Evolutionary conservation across 2,888 invertebrate genomes (phyloP), one percentile per base, ranked within the genome.

Genomic region (Latheticus oryzae): DNA sequence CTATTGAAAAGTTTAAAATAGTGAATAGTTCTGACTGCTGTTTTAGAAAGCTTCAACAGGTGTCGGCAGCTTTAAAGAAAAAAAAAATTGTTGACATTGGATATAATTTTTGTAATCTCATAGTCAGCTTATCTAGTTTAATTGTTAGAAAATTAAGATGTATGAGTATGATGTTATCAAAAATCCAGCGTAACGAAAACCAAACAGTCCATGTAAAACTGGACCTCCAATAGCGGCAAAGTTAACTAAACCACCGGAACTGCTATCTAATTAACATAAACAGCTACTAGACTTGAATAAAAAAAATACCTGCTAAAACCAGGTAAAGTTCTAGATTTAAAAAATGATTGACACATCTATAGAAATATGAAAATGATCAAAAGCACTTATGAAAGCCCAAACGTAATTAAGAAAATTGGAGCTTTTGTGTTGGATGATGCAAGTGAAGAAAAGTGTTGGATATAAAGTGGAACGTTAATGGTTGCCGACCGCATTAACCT

Each of bases 331-430:
- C 45, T 2, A 37, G 40, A 48, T 35, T n/a, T n/a, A n/a, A 50
- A 37, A 56, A 17, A 59, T 70, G 70, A 70, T 64, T 70, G 70
- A 68, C 66, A 58, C 61, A 32, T 66, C 60, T 66, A 68, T 66
- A 63, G 65, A 60, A 50, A 56, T 63, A 55, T 54, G 40, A 55
- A 40, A 47, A 38, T 37, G 26, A 33, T 33, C 15, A 16, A 26
- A 30, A 23, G 30, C n/a, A 3, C 33, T 55, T 40, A 50, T 5
- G 16, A 26, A 11, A 16, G 9, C 11, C 11, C 13, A 45, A 47
- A 38, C 24, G 19, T 47, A 55, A 55, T 55, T 55, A 55, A 55
- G 16, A 8, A 48, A 51, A 55, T 48, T 40, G 17, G 38, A 23
- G 48, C 24, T 57, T 35, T 17, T 28, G 19, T 28, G 21, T 24